phyloP scores from a whole-genome alignment of 64 coral and sea anemone genomes.

The Trachythela sp. region DNA sequence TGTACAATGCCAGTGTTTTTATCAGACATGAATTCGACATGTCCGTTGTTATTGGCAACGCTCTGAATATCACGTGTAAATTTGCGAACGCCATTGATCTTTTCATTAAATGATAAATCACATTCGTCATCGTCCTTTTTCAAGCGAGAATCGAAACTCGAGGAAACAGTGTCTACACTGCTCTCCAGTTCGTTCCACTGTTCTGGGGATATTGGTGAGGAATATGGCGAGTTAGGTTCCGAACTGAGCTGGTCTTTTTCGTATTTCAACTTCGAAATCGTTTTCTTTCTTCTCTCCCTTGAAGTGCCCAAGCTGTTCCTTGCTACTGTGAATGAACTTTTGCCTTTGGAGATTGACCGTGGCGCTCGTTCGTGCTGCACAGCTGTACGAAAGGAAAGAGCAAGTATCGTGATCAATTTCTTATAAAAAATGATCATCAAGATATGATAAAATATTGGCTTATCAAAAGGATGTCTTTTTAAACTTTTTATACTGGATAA shows the following conservation, averaged over 20 bases:
- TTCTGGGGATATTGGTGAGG: not conserved
- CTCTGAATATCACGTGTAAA: not conserved
- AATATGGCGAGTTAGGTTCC: not conserved
- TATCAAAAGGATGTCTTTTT: too few relatives aligned
- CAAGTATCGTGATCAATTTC: not conserved
- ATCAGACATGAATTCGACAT: not conserved
- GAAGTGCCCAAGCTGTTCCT: not conserved
- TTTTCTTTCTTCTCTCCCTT: not conserved
- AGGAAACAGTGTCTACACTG: not conserved
- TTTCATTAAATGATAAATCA: not conserved
- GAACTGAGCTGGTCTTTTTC: not conserved
- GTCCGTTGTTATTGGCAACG: not conserved
- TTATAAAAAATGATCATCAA: too few relatives aligned
- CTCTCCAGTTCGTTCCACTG: not conserved
- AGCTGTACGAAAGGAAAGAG: constrained; percentile 42
- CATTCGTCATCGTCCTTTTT: not conserved
- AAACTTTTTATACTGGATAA: too few relatives aligned
- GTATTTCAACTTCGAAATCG: not conserved
- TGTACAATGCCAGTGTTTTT: not conserved
- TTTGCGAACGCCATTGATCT: not conserved
- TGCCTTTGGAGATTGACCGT: constrained; percentile 57
- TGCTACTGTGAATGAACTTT: constrained; percentile 33
- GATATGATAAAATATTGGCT: too few relatives aligned
- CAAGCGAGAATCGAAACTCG: not conserved
- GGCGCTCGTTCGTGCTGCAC: constrained; percentile 95